Evolutionary conservation across 1,140 invertebrate genomes (phyloP).

Genomic region (Phthorimaea operculella): DNA sequence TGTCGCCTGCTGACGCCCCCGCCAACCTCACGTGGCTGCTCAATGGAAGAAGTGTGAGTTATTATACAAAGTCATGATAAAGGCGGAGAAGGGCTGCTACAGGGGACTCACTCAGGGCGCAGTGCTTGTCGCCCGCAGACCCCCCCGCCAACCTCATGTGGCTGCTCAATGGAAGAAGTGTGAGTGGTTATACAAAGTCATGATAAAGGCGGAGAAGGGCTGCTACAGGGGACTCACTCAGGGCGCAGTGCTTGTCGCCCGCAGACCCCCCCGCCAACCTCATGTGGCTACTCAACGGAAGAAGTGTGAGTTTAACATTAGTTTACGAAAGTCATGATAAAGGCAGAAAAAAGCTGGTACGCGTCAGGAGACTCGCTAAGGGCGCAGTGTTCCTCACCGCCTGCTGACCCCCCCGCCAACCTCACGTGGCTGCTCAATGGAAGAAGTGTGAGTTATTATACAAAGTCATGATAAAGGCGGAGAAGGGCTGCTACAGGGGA

Average conservation of each 20-base stretch:
- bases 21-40: conserved; percentile 70
- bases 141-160: too few species aligned
- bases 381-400: conserved; percentile 68
- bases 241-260: conserved; percentile 67
- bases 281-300: too few species aligned
- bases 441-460: conserved; percentile 55
- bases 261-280: conserved; percentile 69
- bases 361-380: conserved; percentile 63
- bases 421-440: conserved; percentile 71
- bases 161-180: too few species aligned
- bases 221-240: conserved; percentile 64
- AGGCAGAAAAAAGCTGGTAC: conserved; percentile 64
- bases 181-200: too few species aligned
- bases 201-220: too few species aligned
- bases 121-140: too few species aligned
- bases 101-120: too few species aligned
- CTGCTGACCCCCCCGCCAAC: conserved; percentile 67
- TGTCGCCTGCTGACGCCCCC: conserved; percentile 66
- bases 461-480: conserved; percentile 59
- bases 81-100: too few species aligned
- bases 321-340: conserved; percentile 59
- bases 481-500: conserved; percentile 67
- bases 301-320: too few species aligned
- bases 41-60: too few species aligned
- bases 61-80: too few species aligned